Conservation (phyloP, 2,888 invertebrate genomes). For the Drosophila testacea region DNA sequence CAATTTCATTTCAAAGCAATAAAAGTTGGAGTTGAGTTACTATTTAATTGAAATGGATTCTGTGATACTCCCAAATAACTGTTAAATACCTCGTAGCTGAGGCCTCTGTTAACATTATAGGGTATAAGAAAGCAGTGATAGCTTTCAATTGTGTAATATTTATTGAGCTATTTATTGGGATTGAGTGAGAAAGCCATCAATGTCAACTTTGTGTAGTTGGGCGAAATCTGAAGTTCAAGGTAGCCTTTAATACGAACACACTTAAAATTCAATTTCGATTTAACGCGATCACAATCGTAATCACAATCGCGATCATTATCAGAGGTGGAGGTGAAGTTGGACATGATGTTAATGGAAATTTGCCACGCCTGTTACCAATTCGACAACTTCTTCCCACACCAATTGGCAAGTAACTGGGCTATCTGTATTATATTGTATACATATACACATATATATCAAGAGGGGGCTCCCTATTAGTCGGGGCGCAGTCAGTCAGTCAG, state of each 20-base stretch:
- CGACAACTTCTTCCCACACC: slow-evolving; percentile 67
- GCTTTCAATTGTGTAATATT: neutral
- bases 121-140: neutral
- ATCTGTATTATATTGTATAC: slow-evolving; percentile 22
- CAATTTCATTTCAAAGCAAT: no score
- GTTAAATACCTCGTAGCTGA: no score
- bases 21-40: no score
- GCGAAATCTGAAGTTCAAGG: slow-evolving; percentile 52
- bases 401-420: slow-evolving; percentile 62
- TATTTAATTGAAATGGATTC: no score
- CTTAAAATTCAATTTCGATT: slow-evolving; percentile 68
- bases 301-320: slow-evolving; percentile 30
- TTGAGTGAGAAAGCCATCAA: slow-evolving; percentile 17
- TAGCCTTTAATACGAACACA: slow-evolving; percentile 20
- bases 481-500: slow-evolving; percentile 53
- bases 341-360: slow-evolving; percentile 58
- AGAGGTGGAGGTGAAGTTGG: neutral
- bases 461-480: slow-evolving; percentile 43
- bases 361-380: slow-evolving; percentile 54
- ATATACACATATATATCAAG: neutral
- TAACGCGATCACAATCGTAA: slow-evolving; percentile 37
- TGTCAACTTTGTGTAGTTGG: slow-evolving; percentile 7
- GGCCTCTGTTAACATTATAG: neutral
- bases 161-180: slow-evolving; percentile 2
- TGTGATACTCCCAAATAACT: no score